A percentile compares a stretch with the other conserved stretches of the same genome.
Conservation (phyloP, 37 sponge, comb jelly and placozoan species). For the Sycon ciliatum region DNA sequence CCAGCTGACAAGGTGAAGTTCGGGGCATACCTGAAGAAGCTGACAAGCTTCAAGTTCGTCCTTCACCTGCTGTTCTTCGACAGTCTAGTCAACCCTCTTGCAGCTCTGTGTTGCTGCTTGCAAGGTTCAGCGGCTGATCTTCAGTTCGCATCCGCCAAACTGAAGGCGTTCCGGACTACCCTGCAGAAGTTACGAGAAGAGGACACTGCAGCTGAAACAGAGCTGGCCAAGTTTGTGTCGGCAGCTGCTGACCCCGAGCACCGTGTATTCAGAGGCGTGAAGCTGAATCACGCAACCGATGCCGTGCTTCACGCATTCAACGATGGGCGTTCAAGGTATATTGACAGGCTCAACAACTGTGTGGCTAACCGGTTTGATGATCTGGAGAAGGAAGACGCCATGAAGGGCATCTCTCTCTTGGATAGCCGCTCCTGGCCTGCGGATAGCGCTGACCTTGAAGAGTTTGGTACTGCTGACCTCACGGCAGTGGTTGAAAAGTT, state of each 20-base stretch:
- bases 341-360: slow-evolving; percentile 10
- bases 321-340: slow-evolving; percentile 11
- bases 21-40: slow-evolving; percentile 17
- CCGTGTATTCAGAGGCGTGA: no score
- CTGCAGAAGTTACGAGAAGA: background rate
- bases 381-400: slow-evolving; percentile 5
- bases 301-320: slow-evolving; percentile 21
- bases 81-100: background rate
- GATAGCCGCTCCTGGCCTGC: slow-evolving; percentile 14
- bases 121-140: slow-evolving; percentile 17
- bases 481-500: slow-evolving; percentile 9
- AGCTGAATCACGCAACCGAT: background rate
- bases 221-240: background rate
- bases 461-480: slow-evolving; percentile 12
- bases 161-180: background rate
- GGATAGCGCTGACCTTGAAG: background rate
- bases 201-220: background rate
- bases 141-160: background rate
- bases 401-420: slow-evolving; percentile 19
- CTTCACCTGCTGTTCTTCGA: slow-evolving; percentile 34
- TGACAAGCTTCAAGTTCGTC: slow-evolving; percentile 32
- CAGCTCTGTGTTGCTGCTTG: slow-evolving; percentile 11
- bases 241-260: no score
- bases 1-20: slow-evolving; percentile 23
- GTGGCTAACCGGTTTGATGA: slow-evolving; percentile 27